A percentile compares a stretch with the other conserved stretches of the same genome.
Evolutionary conservation across 2,888 invertebrate species (phyloP).

Genomic region (Acronicta leporina): DNA sequence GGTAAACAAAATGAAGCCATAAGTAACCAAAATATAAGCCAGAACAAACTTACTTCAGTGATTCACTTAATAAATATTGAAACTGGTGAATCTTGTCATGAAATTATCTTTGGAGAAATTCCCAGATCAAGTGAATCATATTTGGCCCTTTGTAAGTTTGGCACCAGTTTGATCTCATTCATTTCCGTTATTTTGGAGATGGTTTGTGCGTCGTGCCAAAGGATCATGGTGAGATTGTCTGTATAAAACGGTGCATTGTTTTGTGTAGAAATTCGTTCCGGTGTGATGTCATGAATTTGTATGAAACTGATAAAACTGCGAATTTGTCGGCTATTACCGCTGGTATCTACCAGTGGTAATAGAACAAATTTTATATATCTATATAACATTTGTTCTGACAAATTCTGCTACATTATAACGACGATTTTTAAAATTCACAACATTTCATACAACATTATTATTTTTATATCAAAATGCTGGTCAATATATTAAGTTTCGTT

Average conservation of each 20-base stretch:
- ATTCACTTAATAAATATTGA: conserved; percentile 44
- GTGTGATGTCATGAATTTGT: conserved; percentile 30
- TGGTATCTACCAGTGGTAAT: no score
- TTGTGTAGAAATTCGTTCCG: conserved; percentile 36
- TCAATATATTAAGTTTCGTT: conserved; percentile 51
- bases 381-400: conserved; percentile 10
- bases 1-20: neutral
- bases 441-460: conserved; percentile 13
- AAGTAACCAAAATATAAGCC: conserved; percentile 10
- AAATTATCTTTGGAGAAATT: conserved; percentile 52
- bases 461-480: conserved; percentile 40
- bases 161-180: conserved; percentile 51
- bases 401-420: conserved; percentile 18
- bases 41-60: conserved; percentile 18
- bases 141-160: conserved; percentile 54
- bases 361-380: no score
- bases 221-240: conserved; percentile 40
- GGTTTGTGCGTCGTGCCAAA: conserved; percentile 51
- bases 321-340: conserved; percentile 23
- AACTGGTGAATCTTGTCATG: conserved; percentile 21
- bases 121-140: conserved; percentile 56
- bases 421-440: conserved; percentile 20
- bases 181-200: conserved; percentile 49
- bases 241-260: conserved; percentile 37
- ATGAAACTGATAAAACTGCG: conserved; percentile 23